Percentiles rank a stretch among this genome's conserved stretches.
phyloP scores from a whole-genome alignment of 2,888 invertebrate genomes.

The Eristalinus sepulchralis region DNA sequence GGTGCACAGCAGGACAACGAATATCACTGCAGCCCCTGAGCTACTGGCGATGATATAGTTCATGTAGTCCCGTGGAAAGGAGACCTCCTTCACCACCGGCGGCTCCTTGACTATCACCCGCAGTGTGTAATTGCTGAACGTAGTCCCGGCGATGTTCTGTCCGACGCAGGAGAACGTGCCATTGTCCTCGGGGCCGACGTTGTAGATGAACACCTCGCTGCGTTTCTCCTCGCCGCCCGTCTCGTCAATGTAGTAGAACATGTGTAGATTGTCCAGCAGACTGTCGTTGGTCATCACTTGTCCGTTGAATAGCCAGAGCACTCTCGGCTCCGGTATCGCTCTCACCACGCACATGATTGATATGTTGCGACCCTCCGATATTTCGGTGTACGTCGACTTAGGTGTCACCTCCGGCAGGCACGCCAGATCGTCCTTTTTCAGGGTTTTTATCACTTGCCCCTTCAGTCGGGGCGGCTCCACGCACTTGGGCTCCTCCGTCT shows the following conservation, averaged over 20 bases:
- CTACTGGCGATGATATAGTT: conserved; percentile 86
- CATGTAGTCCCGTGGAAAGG: conserved; percentile 87
- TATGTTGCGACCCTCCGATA: conserved; percentile 90
- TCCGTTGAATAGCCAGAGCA: conserved; percentile 92
- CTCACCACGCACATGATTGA: conserved; percentile 90
- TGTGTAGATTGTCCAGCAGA: conserved; percentile 85
- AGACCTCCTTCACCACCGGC: conserved; percentile 85
- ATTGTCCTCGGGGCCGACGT: conserved; percentile 89
- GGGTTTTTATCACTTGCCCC: conserved; percentile 85
- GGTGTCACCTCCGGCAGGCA: conserved; percentile 91
- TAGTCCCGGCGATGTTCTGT: conserved; percentile 91
- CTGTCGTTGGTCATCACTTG: conserved; percentile 90
- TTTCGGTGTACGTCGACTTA: conserved; percentile 88
- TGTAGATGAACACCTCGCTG: conserved; percentile 90
- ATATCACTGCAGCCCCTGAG: conserved; percentile 84
- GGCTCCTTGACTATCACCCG: conserved; percentile 88
- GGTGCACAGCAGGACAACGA: conserved; percentile 85
- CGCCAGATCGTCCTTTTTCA: conserved; percentile 88
- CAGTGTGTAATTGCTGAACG: conserved; percentile 91
- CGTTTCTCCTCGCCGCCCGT: conserved; percentile 88
- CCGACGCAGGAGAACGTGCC: conserved; percentile 93
- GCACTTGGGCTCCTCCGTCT: conserved; percentile 90
- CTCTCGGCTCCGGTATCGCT: conserved; percentile 90
- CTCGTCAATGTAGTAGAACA: conserved; percentile 87
- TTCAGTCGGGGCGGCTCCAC: conserved; percentile 86